Base-by-base conservation (phyloP, 2,888 invertebrate genomes). In the Spodoptera picta region DNA sequence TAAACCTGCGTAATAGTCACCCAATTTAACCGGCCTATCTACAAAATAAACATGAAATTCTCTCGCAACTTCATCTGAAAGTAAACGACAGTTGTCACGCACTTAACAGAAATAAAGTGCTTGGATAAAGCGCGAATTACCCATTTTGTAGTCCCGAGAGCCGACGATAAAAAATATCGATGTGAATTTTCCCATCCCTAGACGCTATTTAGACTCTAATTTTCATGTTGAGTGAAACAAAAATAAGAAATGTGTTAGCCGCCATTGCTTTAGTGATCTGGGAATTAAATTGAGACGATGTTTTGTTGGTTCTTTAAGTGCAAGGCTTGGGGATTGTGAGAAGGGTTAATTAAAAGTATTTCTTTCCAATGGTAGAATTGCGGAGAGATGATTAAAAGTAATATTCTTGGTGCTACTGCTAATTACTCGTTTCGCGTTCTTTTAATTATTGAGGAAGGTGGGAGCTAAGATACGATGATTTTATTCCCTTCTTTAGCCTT, bases 81-180 rank as follows among this genome's bases (percentile, higher is more conserved):
- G 81, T 75, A 80, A 88, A 85, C 78, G 83, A 78, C 77, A 73
- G 67, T 80, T 84, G 87, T 86, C 86, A 88, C 87, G 88, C 84
- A 84, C 77, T 82, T 84, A 81, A 83, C 73, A 76, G 80, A 78
- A 80, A 77, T 73, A 79, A 77, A 79, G 68, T 67, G 73, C 63
- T 65, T 44, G 75, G 71, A 72, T 77, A 79, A 73, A 75, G 73
- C 65, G 82, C 69, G 79, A 84, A 87, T 83, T 79, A 81, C 79
- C 82, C 81, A 80, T 84, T 79, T 53, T 56, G 64, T 67, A 53
- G 60, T 68, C 68, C 67, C 71, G 53, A 65, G 78, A 72, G 71
- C 47, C 65, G 58, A 60, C 77, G 71, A 77, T 81, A 83, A 85
- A 83, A 85, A 81, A 81, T 79, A 83, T 82, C 69, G 76, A 81